Evolutionary conservation across 2,113 vertebrate species (phyloP).

Genomic region (Eubucco bourcierii): DNA sequence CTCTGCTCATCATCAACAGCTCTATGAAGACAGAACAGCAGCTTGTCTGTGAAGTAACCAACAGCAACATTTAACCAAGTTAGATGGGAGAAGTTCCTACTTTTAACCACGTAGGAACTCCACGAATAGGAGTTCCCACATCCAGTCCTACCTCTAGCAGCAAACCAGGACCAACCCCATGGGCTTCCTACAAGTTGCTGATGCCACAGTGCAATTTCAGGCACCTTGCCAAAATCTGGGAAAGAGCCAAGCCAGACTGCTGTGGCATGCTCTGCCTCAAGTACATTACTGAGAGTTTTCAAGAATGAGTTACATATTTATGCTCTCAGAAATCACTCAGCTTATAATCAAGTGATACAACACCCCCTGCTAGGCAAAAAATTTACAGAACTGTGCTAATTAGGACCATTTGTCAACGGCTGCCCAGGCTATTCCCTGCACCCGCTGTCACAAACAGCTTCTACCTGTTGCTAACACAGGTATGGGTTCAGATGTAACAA

Average conservation of each 20-base stretch:
- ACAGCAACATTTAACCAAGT: neutral
- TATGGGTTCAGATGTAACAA: neutral
- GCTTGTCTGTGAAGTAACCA: neutral
- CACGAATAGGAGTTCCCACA: neutral
- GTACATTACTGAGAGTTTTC: neutral
- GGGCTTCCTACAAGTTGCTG: neutral
- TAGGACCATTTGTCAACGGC: conserved; percentile 21
- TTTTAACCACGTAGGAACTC: neutral
- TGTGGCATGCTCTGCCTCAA: accelerated
- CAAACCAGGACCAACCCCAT: neutral
- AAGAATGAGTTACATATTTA: neutral
- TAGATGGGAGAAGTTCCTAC: neutral
- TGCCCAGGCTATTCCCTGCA: neutral
- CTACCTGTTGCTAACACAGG: neutral
- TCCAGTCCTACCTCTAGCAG: neutral
- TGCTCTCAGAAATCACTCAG: neutral
- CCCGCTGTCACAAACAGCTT: neutral
- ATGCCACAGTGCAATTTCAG: neutral
- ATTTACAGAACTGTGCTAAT: conserved; percentile 37
- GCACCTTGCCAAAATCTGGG: neutral
- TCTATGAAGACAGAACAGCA: neutral
- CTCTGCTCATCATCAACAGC: neutral
- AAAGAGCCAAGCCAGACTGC: neutral
- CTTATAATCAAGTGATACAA: neutral
- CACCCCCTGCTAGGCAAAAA: conserved; percentile 9